Base-by-base conservation (phyloP, 2,888 invertebrate species). In the Herminia tarsipennalis region DNA sequence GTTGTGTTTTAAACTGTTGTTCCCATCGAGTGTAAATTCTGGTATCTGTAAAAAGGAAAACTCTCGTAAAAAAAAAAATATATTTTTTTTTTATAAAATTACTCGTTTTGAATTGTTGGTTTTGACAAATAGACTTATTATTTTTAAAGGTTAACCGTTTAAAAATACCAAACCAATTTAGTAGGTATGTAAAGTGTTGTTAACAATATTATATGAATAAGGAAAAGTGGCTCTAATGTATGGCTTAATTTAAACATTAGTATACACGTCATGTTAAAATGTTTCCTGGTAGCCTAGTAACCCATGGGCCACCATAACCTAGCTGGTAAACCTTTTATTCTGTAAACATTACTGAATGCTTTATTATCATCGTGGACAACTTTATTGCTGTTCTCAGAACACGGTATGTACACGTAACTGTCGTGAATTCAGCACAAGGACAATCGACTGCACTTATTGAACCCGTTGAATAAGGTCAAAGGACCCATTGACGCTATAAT, bases 11-110 rank as follows among this genome's bases (percentile, higher is more conserved):
- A 89, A 81, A 74, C 92, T 92, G 78, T 86, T 92, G 78, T 79
- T 88, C 68, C 92, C 92, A 87, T 94, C 94, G 78, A 92, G 88
- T 53, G 92, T 89, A 78, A 94, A 93, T 70, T 93, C 93, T 67
- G 94, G 88, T 81, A 91, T 85, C 91, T 91, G 81, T 13, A 83
- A 80, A 78, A 82, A 12, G 37, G 38, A 49, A 25, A 39, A 3
- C 5, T 21, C 3, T 20, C 5, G 1, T 18, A 10, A 18, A 4
- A 28, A 6, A 5, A 17, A n/a, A 1, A 37, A 2, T 13, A 8
- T 2, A 8, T n/a, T 28, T 28, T 3, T 8, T 3, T 0, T 4
- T 6, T 14, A n/a, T 14, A 13, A 12, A 14, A 14, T 6, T 27
- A 12, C 10, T 2, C 5, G 10, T 3, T 2, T 2, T 12, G 2